Percentiles rank a stretch among this genome's conserved stretches.
phyloP scores from a whole-genome alignment of 2,888 invertebrate species.

The Ceraclea dissimilis region DNA sequence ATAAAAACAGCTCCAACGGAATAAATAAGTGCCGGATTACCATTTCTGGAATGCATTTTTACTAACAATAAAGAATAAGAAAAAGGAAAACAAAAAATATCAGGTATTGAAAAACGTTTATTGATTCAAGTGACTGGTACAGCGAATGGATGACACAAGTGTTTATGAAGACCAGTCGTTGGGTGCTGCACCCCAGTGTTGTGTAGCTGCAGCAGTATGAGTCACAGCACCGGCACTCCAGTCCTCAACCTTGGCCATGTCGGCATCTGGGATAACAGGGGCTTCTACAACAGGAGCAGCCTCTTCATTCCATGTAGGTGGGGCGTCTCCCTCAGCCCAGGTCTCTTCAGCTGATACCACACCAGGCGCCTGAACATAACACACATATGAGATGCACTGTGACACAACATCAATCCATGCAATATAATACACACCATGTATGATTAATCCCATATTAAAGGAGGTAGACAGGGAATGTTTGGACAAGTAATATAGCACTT shows the following conservation, averaged over 20 bases:
- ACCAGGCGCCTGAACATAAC: slow-evolving; percentile 23
- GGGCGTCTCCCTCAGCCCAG: slow-evolving; percentile 50
- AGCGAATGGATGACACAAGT: neutral
- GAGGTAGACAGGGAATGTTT: no score
- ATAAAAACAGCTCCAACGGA: no score
- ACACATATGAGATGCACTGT: no score
- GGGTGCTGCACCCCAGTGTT: slow-evolving; percentile 56
- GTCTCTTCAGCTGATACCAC: slow-evolving; percentile 42
- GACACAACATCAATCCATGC: slow-evolving; percentile 1
- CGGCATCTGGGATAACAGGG: slow-evolving; percentile 31
- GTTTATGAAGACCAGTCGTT: slow-evolving; percentile 45
- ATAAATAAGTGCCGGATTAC: no score
- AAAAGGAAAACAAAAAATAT: neutral
- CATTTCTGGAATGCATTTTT: no score
- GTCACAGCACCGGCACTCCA: slow-evolving; percentile 39
- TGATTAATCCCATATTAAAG: no score
- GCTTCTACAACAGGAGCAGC: slow-evolving; percentile 34
- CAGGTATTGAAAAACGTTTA: neutral
- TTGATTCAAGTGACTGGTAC: neutral
- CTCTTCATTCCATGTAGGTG: slow-evolving; percentile 49
- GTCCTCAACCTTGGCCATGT: slow-evolving; percentile 35
- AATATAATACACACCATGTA: no score
- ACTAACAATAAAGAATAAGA: no score
- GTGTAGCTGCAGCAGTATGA: slow-evolving; percentile 32
- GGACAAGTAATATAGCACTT: no score